Conservation (phyloP, 2,113 vertebrate genomes). For the Echinops telfairi region DNA sequence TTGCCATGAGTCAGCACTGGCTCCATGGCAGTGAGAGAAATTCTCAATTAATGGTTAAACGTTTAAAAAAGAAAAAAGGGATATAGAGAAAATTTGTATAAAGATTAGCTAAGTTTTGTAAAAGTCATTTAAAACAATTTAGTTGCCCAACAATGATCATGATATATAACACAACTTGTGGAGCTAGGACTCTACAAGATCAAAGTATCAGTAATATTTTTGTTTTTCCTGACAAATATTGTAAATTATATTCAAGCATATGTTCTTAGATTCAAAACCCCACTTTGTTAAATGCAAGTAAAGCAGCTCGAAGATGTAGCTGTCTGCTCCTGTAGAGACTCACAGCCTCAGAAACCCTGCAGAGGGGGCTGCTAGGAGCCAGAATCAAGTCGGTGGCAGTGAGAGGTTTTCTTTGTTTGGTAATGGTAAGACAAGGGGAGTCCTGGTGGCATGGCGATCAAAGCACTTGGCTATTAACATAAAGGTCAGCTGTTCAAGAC, state of each 20-base stretch:
- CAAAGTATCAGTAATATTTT: conserved; percentile 39
- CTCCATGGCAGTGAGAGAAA: no score
- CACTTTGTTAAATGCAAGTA: no score
- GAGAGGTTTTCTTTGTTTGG: no score
- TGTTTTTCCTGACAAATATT: conserved; percentile 5
- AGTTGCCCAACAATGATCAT: conserved; percentile 2
- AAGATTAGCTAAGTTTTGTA: background rate
- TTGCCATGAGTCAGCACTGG: no score
- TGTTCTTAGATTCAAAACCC: conserved; percentile 23
- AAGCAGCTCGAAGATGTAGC: no score
- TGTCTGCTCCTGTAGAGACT: no score
- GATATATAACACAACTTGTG: background rate
- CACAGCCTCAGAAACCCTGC: no score
- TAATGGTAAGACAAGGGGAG: background rate
- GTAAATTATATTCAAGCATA: background rate
- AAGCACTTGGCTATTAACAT: background rate
- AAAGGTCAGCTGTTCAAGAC: background rate
- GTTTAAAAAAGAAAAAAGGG: background rate
- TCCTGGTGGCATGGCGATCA: background rate
- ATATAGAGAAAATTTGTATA: background rate
- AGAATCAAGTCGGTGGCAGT: background rate
- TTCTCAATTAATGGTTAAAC: background rate
- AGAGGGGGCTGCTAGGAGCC: background rate
- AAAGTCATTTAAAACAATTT: conserved; percentile 31
- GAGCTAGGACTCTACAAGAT: background rate